Conservation (phyloP, 2,888 invertebrate species). For the Hyppa rectilinea region DNA sequence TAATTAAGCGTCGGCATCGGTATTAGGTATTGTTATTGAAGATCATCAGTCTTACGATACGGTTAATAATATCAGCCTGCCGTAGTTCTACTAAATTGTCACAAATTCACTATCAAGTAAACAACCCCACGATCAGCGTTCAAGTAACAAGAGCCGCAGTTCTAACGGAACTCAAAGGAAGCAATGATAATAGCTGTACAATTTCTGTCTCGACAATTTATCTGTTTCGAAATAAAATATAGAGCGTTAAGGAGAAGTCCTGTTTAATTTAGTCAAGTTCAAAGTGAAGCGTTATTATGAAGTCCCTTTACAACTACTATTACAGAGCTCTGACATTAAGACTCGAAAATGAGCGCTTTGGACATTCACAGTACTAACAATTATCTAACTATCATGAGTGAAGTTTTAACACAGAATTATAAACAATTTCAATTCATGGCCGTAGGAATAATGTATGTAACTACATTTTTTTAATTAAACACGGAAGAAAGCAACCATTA, state of each 20-base stretch:
- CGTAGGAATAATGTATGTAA: not conserved
- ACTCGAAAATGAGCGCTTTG: slow-evolving; percentile 21
- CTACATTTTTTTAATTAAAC: slow-evolving; percentile 20
- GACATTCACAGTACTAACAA: slow-evolving; percentile 1
- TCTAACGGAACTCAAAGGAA: not conserved
- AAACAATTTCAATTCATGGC: not conserved
- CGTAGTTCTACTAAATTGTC: not conserved
- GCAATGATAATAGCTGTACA: not conserved
- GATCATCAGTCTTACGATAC: not conserved
- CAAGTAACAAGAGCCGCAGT: not conserved
- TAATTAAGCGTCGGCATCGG: not conserved
- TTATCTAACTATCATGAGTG: slow-evolving; percentile 10
- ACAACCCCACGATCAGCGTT: not conserved
- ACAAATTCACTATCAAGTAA: not conserved
- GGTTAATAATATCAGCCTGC: not conserved
- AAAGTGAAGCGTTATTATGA: slow-evolving; percentile 39
- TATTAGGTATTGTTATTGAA: not conserved
- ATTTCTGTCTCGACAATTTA: slow-evolving; percentile 10
- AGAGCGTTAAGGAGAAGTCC: slow-evolving; percentile 22
- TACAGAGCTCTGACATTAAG: slow-evolving; percentile 9
- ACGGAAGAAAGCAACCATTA: slow-evolving; percentile 22
- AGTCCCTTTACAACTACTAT: slow-evolving; percentile 23
- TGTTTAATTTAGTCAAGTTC: slow-evolving; percentile 24
- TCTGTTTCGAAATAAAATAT: slow-evolving; percentile 24
- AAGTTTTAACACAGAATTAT: not conserved